Evolutionary conservation across 2,797 vertebrate genomes (phyloP).

Genomic region (Acipenser oxyrinchus): DNA sequence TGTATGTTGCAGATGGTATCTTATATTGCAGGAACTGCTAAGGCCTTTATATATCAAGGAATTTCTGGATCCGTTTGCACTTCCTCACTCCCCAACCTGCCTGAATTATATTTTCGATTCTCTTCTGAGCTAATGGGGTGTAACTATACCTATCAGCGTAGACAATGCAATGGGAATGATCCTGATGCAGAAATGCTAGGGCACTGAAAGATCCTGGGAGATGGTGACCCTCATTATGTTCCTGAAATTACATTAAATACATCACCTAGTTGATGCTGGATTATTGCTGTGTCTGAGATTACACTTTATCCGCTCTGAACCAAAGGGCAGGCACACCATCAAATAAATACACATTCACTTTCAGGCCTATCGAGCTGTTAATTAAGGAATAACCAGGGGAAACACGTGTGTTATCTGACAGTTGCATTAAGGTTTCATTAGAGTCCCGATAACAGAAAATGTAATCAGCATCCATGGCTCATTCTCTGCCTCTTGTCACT

Average conservation of each 20-base stretch:
- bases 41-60: not conserved
- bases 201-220: conserved; percentile 5
- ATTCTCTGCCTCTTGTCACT: conserved; percentile 6
- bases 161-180: conserved; percentile 13
- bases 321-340: not conserved
- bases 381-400: conserved; percentile 24
- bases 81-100: not conserved
- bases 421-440: conserved; percentile 24
- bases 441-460: conserved; percentile 4
- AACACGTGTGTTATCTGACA: conserved; percentile 31
- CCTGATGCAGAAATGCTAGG: not conserved
- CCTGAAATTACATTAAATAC: conserved; percentile 9
- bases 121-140: conserved; percentile 20
- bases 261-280: conserved; percentile 12
- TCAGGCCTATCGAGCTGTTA: conserved; percentile 15
- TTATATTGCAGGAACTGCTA: not conserved
- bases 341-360: conserved; percentile 25
- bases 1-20: not conserved
- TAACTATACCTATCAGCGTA: conserved; percentile 14
- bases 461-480: conserved; percentile 7
- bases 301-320: conserved; percentile 10
- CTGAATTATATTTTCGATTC: conserved; percentile 14
- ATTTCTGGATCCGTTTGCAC: not conserved
- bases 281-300: conserved; percentile 6
- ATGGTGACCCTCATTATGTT: conserved; percentile 6